Base-by-base conservation (phyloP, 2,888 invertebrate genomes). In the Eristalis pertinax region DNA sequence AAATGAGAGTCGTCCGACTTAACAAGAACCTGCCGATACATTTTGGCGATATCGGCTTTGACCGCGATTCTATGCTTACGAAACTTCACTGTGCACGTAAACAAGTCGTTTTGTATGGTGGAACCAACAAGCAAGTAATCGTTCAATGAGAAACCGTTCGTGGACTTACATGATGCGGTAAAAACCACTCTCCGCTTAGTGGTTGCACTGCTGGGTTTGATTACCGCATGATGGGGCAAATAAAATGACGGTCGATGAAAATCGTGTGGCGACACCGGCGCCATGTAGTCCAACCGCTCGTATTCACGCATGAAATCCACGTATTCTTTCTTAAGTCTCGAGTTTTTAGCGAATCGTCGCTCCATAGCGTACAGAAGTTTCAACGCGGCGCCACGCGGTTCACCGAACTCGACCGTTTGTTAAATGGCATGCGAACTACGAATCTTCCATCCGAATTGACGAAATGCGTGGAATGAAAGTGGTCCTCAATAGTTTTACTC, bases 1-100 rank as follows among this genome's bases (percentile, higher is more conserved):
- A 58, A 76, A 2, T 72, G 58, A 13, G 60, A 4, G 15, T 82
- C 72, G 10, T 65, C 62, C 3, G 24, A 4, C 22, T 82, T 11
- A 5, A 82, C 10, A 1, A 68, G 19, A 7, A 81, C 26, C 19
- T 58, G 65, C 0, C 70, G 75, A 24, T 82, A 67, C 70, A 76
- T 76, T 38, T 82, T 80, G 0, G 26, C 81, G 0, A 82, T 82
- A 38, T 76, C 70, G 1, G 75, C 65, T 8, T 75, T 82, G 38
- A 74, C 24, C 0, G 72, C 67, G 22, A 73, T 67, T 73, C 60
- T 73, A 38, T 72, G 5, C 32, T 73, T 79, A 2, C 73, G 62
- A 35, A 80, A 73, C 4, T 67, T 56, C 10, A 72, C 50, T 3
- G 70, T 26, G 11, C 65, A 65, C 1, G 60, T 76, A 3, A 67